Evolutionary conservation across 2,113 vertebrate genomes (phyloP), one percentile per base, ranked within the genome.

Genomic region (Xyliphius kryptos): DNA sequence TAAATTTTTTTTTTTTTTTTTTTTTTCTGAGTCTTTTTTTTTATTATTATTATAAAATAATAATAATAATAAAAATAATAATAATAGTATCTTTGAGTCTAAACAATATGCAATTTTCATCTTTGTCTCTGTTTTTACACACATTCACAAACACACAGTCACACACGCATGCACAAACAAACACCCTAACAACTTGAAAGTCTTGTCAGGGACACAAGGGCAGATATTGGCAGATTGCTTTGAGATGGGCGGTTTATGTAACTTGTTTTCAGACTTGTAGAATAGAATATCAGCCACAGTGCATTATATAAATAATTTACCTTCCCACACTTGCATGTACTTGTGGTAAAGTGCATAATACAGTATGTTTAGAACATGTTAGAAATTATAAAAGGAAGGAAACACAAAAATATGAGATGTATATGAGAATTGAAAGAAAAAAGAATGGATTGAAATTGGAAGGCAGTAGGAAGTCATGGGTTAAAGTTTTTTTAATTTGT

Each of bases 251-350:
- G 49, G 41, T 53, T 66, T 61, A 66, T 59, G 32, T 70, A 65
- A 70, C 58, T 63, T 65, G 47, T 60, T 60, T 46, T 65, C 43
- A 52, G 49, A 37, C 49, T 58, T 49, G 40, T 55, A 26, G 56
- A 53, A 55, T 51, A 60, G n/a, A n/a, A n/a, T n/a, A n/a, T 53
- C 63, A 47, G 17, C 58, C 53, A 51, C 47, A 46, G 10, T 52
- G 44, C 46, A 37, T 67, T 65, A 68, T 61, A 68, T n/a, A n/a
- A 68, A 61, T 61, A 55, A 68, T 61, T 68, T 19, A 16, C 22
- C 32, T 38, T 37, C 51, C n/a, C n/a, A 61, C 50, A 61, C 52
- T 26, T 38, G 38, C 37, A 55, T 58, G 54, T 40, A 21, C 17
- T 22, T 41, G 26, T 57, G 38, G n/a, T n/a, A 43, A 55, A 40